These are phyloP conservation scores for Andrena haemorrhoa DNA, from an alignment of 2,888 invertebrate species.

Conservation along the genomic window DNA sequence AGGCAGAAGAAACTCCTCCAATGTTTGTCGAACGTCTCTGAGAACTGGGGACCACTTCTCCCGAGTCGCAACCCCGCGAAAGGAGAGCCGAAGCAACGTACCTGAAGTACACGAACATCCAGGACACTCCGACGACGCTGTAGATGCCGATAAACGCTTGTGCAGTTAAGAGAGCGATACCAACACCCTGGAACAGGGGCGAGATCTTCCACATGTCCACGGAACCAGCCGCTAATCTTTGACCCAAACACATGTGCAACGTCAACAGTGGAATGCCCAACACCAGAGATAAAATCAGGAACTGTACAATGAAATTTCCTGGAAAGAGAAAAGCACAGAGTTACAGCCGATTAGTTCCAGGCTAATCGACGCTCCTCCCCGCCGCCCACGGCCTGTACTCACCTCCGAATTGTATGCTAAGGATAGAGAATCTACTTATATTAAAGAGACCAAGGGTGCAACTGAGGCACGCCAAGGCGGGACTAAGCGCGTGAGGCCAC, in stretches of 20 bases:
- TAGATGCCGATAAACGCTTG: conserved; percentile 94
- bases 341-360: not conserved
- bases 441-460: conserved; percentile 96
- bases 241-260: conserved; percentile 93
- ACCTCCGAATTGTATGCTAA: conserved; percentile 95
- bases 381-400: conserved; percentile 51
- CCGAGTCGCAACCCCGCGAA: not conserved
- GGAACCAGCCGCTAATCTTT: conserved; percentile 93
- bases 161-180: conserved; percentile 91
- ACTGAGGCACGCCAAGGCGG: conserved; percentile 92
- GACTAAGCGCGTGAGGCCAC: conserved; percentile 91
- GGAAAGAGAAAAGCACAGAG: conserved; percentile 79
- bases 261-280: conserved; percentile 94
- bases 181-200: conserved; percentile 96
- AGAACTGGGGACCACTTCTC: too few species aligned
- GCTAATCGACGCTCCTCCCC: too few species aligned
- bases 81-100: conserved; percentile 45
- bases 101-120: conserved; percentile 94
- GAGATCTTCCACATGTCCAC: conserved; percentile 97
- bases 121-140: conserved; percentile 95
- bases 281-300: conserved; percentile 92
- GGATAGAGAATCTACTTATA: conserved; percentile 94
- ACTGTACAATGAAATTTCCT: conserved; percentile 95
- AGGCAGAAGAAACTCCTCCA: not conserved
- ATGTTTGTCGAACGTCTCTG: not conserved